Evolutionary conservation across 1,140 invertebrate species (phyloP).

Genomic region (Paracyclopina nana): DNA sequence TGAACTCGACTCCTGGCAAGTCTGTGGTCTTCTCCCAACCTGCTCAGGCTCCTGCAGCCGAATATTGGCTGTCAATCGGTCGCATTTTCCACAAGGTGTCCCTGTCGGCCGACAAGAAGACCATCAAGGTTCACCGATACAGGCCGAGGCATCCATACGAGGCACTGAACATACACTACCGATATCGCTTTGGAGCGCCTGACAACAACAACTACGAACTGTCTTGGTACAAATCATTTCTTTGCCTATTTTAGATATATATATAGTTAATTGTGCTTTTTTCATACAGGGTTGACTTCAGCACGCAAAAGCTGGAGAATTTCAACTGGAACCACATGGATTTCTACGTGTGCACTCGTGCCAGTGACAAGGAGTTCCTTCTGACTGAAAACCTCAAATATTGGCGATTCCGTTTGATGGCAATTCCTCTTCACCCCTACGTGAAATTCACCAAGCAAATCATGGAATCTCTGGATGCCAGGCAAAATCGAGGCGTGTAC

Average conservation of each 20-base stretch:
- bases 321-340: slow-evolving; percentile 97
- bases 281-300: slow-evolving; percentile 84
- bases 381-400: slow-evolving; percentile 44
- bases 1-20: too few relatives aligned
- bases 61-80: slow-evolving; percentile 74
- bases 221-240: slow-evolving; percentile 39
- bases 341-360: slow-evolving; percentile 80
- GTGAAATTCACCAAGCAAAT: slow-evolving; percentile 25
- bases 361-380: slow-evolving; percentile 36
- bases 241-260: neutral
- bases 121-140: slow-evolving; percentile 77
- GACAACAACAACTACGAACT: slow-evolving; percentile 80
- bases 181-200: slow-evolving; percentile 77
- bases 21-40: too few relatives aligned
- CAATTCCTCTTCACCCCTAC: slow-evolving; percentile 52
- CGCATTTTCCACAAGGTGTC: slow-evolving; percentile 64
- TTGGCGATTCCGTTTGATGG: slow-evolving; percentile 74
- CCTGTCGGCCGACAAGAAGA: slow-evolving; percentile 21
- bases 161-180: slow-evolving; percentile 43
- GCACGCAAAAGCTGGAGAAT: slow-evolving; percentile 79
- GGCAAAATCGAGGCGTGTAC: too few relatives aligned
- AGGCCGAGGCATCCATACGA: slow-evolving; percentile 48
- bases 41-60: too few relatives aligned
- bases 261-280: slow-evolving; percentile 19
- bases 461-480: slow-evolving; percentile 24